Evolutionary conservation across 2,113 vertebrate species (phyloP).

Genomic region (Indicator maculatus): DNA sequence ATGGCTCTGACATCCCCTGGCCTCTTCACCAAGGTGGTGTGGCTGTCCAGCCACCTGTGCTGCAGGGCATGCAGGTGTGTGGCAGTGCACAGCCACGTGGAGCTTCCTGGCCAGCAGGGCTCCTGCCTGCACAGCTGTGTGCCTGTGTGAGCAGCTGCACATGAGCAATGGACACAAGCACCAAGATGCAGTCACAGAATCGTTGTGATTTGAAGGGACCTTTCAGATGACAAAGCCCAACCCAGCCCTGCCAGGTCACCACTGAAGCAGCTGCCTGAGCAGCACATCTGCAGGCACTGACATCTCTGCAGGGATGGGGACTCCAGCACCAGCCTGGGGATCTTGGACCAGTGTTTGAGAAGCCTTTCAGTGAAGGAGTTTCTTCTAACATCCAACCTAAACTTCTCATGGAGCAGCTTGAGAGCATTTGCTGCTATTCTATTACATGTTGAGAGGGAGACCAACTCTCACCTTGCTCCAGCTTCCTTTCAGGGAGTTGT

Average conservation of each 20-base stretch:
- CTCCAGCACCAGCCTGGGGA: not conserved
- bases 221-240: not conserved
- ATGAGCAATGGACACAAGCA: not conserved
- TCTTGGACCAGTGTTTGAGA: not conserved
- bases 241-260: too few species aligned
- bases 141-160: too few species aligned
- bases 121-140: not conserved
- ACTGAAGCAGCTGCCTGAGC: too few species aligned
- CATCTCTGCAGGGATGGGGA: too few species aligned
- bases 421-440: not conserved
- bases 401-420: not conserved
- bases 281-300: too few species aligned
- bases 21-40: rapidly evolving
- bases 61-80: not conserved
- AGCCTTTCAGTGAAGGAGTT: not conserved
- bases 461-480: not conserved
- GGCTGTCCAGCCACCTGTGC: rapidly evolving
- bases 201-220: not conserved
- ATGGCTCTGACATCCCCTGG: rapidly evolving
- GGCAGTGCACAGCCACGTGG: rapidly evolving
- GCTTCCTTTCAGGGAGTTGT: not conserved
- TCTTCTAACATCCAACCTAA: not conserved
- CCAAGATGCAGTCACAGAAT: not conserved
- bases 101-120: not conserved
- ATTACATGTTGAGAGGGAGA: not conserved